These are phyloP conservation scores for Ceyx cyanopectus DNA, from an alignment of 2,113 vertebrate genomes.

Conservation along the genomic window DNA sequence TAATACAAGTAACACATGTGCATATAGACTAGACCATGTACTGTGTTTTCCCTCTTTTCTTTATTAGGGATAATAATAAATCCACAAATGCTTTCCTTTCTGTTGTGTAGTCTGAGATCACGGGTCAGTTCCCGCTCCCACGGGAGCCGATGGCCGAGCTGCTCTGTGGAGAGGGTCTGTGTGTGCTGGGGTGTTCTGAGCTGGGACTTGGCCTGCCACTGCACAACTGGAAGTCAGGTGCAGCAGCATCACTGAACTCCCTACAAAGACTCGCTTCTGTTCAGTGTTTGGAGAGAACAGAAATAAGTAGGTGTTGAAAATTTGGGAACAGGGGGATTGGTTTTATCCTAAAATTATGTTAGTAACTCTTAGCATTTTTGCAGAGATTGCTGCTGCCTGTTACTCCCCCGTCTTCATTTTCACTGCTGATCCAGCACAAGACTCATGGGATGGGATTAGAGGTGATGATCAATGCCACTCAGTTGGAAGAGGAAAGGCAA, in stretches of 20 bases:
- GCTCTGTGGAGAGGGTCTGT: not conserved
- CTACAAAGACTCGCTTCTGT: not conserved
- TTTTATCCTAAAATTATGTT: not conserved
- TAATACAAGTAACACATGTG: slow-evolving; percentile 60
- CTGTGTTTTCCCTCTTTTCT: slow-evolving; percentile 41
- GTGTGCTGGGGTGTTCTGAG: not conserved
- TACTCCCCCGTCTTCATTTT: not conserved
- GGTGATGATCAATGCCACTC: not conserved
- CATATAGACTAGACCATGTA: not conserved
- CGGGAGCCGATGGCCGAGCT: not conserved
- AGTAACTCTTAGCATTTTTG: not conserved
- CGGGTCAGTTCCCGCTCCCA: not conserved
- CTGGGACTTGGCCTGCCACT: not conserved
- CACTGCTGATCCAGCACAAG: not conserved
- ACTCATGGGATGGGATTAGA: not conserved
- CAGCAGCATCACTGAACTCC: not conserved
- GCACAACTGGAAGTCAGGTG: not conserved
- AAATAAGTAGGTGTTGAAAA: not conserved
- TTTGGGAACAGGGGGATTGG: not conserved
- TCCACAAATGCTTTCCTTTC: slow-evolving; percentile 47
- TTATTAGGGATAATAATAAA: slow-evolving; percentile 60
- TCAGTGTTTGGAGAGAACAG: not conserved
- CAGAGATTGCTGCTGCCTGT: not conserved
- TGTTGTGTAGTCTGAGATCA: slow-evolving; percentile 25
- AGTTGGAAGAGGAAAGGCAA: not conserved